Evolutionary conservation across 2,888 invertebrate species (phyloP), one percentile per base, ranked within the genome.

Genomic region (Seira musarum): DNA sequence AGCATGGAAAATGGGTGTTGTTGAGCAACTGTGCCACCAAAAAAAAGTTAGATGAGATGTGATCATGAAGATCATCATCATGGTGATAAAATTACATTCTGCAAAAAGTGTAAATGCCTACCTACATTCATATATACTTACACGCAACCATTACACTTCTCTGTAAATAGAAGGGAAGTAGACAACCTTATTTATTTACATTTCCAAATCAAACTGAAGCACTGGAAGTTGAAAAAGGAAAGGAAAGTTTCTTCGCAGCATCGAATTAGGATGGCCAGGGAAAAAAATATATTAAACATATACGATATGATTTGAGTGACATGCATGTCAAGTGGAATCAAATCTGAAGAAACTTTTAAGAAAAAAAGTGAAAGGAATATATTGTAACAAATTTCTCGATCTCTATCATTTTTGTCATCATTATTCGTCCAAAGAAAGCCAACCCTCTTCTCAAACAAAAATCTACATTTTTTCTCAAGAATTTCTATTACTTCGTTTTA

Each of bases 311-410:
- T 6, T 40, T 77, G 77, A 77, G 65, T 77, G 77, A 65, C 77
- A 70, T 77, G 65, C 70, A 77, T 64, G 77, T 77, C 77, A 77
- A 77, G 64, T 77, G 65, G 77, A 77, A 30, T 30, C 53, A 53
- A 53, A 53, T 53, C 53, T 53, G 53, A 3, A 53, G 53, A 53
- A 53, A 53, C 6, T 30, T n/a, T 17, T n/a, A 3, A 3, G 53
- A 15, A 17, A 13, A 13, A 53, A 53, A 53, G 53, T 53, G 15
- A 2, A 53, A 17, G 15, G 30, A 53, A 53, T 30, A 53, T 53
- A 53, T 53, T 53, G 53, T 13, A 53, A 53, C 53, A 17, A 53
- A 53, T 53, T 53, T 53, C 3, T 13, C 53, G 53, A 53, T 53
- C 53, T 53, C 53, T 53, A 53, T 53, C 53, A 53, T 30, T 30